Percentiles rank a stretch among this genome's conserved stretches.
phyloP scores from a whole-genome alignment of 2,113 vertebrate genomes.

The Corydoras sp. region DNA sequence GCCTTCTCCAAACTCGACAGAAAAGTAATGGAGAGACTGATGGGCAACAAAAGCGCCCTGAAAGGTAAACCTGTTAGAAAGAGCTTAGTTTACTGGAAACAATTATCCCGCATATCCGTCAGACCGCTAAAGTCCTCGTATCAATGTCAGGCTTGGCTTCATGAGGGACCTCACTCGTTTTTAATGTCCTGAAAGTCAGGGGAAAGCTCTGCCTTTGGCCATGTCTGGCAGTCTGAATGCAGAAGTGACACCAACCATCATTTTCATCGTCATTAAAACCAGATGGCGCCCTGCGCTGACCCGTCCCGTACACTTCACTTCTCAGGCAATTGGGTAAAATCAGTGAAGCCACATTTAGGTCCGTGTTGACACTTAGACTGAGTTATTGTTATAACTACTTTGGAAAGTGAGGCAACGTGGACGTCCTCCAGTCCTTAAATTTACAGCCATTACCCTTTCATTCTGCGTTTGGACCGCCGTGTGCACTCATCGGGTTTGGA shows the following conservation, averaged over 20 bases:
- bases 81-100: conserved; percentile 8
- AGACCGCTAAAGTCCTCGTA: conserved; percentile 8
- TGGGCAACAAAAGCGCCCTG: conserved; percentile 77
- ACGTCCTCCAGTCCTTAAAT: not conserved
- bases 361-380: conserved; percentile 11
- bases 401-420: not conserved
- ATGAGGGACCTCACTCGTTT: conserved; percentile 31
- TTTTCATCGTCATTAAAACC: conserved; percentile 41
- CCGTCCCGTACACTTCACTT: conserved; percentile 24
- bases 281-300: conserved; percentile 47
- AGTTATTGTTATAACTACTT: conserved; percentile 31
- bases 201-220: conserved; percentile 4
- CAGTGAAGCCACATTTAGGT: conserved; percentile 28
- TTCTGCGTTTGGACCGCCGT: not conserved
- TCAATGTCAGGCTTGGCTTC: conserved; percentile 25
- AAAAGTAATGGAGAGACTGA: conserved; percentile 77
- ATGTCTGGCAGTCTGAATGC: conserved; percentile 30
- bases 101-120: conserved; percentile 3
- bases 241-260: conserved; percentile 14
- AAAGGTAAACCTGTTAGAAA: conserved; percentile 68
- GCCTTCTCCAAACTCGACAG: conserved; percentile 83
- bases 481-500: conserved; percentile 8
- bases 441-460: not conserved
- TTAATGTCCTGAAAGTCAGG: conserved; percentile 35
- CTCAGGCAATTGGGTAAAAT: conserved; percentile 45